Evolutionary conservation across 2,113 vertebrate genomes (phyloP).

Genomic region (Archocentrus centrarchus): DNA sequence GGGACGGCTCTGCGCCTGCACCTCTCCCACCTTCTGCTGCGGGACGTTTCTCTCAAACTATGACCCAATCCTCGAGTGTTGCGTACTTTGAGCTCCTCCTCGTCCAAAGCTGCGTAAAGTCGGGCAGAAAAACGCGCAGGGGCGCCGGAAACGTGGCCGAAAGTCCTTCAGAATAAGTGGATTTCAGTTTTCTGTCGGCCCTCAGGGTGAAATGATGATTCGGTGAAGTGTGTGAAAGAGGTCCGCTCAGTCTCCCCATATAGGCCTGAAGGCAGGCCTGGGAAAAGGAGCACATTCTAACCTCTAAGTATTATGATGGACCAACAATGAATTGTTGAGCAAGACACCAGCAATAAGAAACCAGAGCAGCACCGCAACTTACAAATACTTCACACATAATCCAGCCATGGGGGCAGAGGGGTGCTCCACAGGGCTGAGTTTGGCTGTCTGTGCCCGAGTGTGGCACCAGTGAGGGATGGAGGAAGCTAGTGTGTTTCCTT

Average conservation of each 20-base stretch:
- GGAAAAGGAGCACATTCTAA: background rate
- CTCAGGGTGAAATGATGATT: no score
- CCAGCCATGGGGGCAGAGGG: background rate
- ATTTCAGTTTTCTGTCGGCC: background rate
- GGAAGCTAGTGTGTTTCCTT: background rate
- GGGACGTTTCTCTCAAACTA: conserved; percentile 73
- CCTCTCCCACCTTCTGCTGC: conserved; percentile 55
- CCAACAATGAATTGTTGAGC: background rate
- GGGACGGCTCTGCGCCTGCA: conserved; percentile 2
- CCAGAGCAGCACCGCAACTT: background rate
- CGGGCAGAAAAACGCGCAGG: fast-evolving
- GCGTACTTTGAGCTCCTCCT: conserved; percentile 73
- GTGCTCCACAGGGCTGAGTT: background rate
- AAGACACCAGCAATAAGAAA: background rate
- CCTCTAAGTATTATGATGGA: background rate
- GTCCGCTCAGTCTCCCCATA: no score
- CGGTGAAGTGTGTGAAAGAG: no score
- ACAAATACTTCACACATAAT: background rate
- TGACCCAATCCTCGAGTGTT: conserved; percentile 67
- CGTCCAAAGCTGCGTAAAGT: conserved; percentile 38
- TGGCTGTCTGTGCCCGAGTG: background rate
- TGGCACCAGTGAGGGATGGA: background rate
- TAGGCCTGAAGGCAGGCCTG: no score
- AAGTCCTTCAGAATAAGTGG: conserved; percentile 38
- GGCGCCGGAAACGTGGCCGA: background rate